phyloP scores from a whole-genome alignment of 2,113 vertebrate genomes.

The Panthera leo region DNA sequence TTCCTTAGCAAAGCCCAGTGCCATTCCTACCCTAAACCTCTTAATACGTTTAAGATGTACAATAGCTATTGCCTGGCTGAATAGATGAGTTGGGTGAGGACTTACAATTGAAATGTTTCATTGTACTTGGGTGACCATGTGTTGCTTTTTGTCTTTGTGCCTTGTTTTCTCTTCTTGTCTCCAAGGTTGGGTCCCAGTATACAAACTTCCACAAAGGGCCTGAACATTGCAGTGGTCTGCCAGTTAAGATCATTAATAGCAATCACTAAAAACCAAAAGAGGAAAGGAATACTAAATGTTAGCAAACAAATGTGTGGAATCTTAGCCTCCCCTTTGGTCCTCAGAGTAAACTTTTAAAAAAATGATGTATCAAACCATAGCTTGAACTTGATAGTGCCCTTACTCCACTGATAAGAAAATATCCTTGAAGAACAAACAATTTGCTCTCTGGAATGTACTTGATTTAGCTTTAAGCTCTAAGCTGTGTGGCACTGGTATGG shows the following conservation, averaged over 20 bases:
- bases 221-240: conserved; percentile 98
- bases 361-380: not conserved
- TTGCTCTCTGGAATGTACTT: not conserved
- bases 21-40: not conserved
- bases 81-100: conserved; percentile 28
- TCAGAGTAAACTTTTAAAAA: not conserved
- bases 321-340: not conserved
- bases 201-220: conserved; percentile 97
- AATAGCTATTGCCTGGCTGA: not conserved
- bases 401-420: not conserved
- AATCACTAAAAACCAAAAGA: conserved; percentile 88
- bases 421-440: not conserved
- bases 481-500: not conserved
- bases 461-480: not conserved
- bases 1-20: not conserved
- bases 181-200: conserved; percentile 93
- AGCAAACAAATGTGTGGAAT: not conserved
- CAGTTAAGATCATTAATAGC: conserved; percentile 94
- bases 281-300: not conserved
- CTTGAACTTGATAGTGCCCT: not conserved
- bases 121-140: conserved; percentile 99
- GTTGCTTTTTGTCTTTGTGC: conserved; percentile 99
- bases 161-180: conserved; percentile 97
- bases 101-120: conserved; percentile 99
- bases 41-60: not conserved